Conservation (phyloP, 2,113 vertebrate species). For the Campylomormyrus tamandua region DNA sequence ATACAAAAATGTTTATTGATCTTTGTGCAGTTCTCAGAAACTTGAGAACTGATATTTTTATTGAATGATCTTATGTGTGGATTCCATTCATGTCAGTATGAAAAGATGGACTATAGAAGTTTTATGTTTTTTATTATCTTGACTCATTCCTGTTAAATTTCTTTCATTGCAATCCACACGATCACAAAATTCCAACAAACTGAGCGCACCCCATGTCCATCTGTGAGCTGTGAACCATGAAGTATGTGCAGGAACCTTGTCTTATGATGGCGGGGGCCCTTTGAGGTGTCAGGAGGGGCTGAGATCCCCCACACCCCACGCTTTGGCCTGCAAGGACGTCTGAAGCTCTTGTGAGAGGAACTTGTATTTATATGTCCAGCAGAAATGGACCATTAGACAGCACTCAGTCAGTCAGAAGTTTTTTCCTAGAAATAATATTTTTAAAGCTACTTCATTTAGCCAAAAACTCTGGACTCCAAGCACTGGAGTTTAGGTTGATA, state of each 20-base stretch:
- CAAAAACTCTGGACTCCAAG: neutral
- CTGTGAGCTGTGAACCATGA: constrained; percentile 18
- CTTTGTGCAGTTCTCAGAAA: constrained; percentile 1
- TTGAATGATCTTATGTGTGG: constrained; percentile 23
- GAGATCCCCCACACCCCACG: neutral
- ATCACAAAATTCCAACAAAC: constrained; percentile 24
- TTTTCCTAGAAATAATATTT: neutral
- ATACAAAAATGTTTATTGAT: constrained; percentile 27
- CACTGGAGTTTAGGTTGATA: neutral
- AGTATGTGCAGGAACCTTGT: constrained; percentile 6
- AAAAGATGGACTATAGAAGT: constrained; percentile 31
- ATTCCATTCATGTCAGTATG: constrained; percentile 26
- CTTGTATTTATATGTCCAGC: neutral
- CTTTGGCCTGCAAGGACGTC: neutral
- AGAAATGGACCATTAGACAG: neutral
- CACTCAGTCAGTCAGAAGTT: neutral
- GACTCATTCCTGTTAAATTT: constrained; percentile 10
- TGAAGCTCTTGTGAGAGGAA: neutral
- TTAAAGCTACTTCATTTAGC: neutral
- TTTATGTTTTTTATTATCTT: neutral
- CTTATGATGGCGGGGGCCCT: neutral
- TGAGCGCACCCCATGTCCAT: constrained; percentile 10
- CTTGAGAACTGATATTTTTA: constrained; percentile 24
- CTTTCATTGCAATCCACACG: constrained; percentile 12
- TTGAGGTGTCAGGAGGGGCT: neutral